phyloP scores from a whole-genome alignment of 2,888 invertebrate genomes.

The Muscina levida region DNA sequence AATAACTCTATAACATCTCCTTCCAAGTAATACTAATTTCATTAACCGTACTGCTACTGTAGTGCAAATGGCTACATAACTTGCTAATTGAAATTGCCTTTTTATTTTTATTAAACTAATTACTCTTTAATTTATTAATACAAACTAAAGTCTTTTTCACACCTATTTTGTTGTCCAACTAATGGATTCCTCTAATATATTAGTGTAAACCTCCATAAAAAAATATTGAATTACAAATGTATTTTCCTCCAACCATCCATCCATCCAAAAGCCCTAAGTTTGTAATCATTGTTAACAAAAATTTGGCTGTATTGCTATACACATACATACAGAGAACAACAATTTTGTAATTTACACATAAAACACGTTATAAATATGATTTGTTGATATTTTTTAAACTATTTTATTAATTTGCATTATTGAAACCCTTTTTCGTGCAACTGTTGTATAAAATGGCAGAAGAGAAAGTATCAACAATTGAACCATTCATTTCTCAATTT shows the following conservation, averaged over 20 bases:
- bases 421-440: too few species aligned
- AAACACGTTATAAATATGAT: not conserved
- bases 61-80: constrained; percentile 3
- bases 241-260: too few species aligned
- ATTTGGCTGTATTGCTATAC: constrained; percentile 32
- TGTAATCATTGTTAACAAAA: constrained; percentile 40
- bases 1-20: constrained; percentile 71
- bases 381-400: not conserved
- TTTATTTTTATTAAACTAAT: constrained; percentile 40
- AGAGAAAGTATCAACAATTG: constrained; percentile 16
- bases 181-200: too few species aligned
- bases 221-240: too few species aligned
- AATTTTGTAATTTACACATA: constrained; percentile 41
- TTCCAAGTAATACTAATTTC: constrained; percentile 68
- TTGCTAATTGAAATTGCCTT: constrained; percentile 22
- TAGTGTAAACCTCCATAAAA: too few species aligned
- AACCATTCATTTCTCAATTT: constrained; percentile 18
- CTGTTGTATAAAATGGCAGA: too few species aligned
- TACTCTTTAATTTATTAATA: constrained; percentile 55
- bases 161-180: too few species aligned
- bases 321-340: not conserved
- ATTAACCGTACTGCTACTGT: not conserved
- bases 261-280: not conserved
- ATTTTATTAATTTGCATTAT: not conserved
- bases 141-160: constrained; percentile 57